Evolutionary conservation across 2,113 vertebrate genomes (phyloP), one percentile per base, ranked within the genome.

Genomic region (Reinhardtius hippoglossoides): DNA sequence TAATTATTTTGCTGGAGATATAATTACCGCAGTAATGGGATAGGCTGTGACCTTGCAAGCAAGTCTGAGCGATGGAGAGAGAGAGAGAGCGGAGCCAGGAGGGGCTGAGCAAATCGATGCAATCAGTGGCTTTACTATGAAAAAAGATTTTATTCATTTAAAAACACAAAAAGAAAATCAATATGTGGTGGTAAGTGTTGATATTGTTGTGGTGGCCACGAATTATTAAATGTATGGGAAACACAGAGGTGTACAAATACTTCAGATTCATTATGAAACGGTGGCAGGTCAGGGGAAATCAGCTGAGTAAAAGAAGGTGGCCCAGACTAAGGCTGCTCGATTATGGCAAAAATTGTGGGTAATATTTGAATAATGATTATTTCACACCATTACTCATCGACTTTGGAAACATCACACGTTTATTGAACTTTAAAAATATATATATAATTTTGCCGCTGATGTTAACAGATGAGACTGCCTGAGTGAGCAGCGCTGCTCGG

Each of bases 31-130:
- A 56, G 20, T 72, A 72, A 48, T 16, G 44, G 44, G 44, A 18
- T 6, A 5, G 44, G 44, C 15, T 50, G 46, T 66, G 74, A 81
- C 74, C 64, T 78, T 69, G 44, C 46, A 18, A 16, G 46, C 46
- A 18, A 6, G 16, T 7, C 15, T 6, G 16, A 16, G 46, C 46
- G 1, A 37, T 37, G 9, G 35, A 35, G 31, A 35, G 31, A 37
- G 35, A 4, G 35, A 37, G 35, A 37, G 35, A 37, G 35, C 35
- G 8, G 35, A 37, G 35, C 4, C 44, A 16, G 44, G 46, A 50
- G 46, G 46, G 46, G 46, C 16, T 5, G 46, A 18, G 16, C 18
- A 18, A 50, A 50, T 50, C 46, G 3, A 50, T 50, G 16, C 8
- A 9, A 31, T 31, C 31, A 6, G 46, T 18, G 18, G 46, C 16